A percentile compares a stretch with the other conserved stretches of the same genome.
Evolutionary conservation across 2,113 vertebrate genomes (phyloP).

Genomic region (Chloropsis hardwickii): DNA sequence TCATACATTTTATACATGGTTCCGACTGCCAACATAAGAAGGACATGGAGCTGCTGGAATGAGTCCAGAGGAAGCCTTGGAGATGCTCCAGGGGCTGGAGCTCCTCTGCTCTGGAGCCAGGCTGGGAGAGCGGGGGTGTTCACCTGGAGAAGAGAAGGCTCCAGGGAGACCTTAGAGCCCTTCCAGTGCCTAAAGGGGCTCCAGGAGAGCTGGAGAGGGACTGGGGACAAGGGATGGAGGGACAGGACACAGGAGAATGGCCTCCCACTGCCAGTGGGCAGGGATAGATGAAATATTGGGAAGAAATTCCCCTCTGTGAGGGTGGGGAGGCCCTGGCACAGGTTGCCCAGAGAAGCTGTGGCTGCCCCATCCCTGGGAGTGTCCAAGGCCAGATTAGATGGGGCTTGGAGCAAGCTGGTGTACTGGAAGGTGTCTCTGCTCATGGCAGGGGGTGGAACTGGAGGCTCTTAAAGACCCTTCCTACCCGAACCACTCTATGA

Average conservation of each 20-base stretch:
- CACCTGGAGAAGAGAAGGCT: not conserved
- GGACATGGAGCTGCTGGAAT: not conserved
- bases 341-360: not conserved
- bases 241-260: not conserved
- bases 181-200: not conserved
- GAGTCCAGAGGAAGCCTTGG: not conserved
- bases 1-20: not conserved
- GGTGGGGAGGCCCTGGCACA: not conserved
- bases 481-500: not conserved
- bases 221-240: not conserved
- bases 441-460: not conserved
- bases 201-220: not conserved
- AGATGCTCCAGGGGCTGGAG: not conserved
- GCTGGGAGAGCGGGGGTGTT: not conserved
- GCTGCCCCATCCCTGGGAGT: not conserved
- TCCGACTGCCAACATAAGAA: accelerated
- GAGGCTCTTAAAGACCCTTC: not conserved
- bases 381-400: accelerated
- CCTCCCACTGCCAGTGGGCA: not conserved
- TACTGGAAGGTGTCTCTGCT: not conserved
- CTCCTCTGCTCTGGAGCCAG: not conserved
- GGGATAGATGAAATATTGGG: not conserved
- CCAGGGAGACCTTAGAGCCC: not conserved
- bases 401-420: not conserved
- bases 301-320: not conserved